Evolutionary conservation across 2,797 vertebrate species (phyloP).

Genomic region (Alectoris magna): DNA sequence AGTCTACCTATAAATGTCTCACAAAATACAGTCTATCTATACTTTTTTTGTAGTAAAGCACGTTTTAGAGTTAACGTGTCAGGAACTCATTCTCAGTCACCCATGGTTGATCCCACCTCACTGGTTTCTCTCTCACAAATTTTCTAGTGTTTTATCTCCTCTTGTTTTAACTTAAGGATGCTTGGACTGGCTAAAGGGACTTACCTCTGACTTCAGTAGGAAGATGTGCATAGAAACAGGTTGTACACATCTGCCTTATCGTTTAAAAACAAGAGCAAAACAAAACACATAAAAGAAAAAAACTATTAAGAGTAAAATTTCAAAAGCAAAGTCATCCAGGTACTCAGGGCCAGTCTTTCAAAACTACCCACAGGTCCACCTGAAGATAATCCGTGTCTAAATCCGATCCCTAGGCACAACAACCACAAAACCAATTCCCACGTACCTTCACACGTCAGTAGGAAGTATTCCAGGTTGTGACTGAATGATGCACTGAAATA

Average conservation of each 20-base stretch:
- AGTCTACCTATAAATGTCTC: neutral
- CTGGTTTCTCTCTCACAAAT: neutral
- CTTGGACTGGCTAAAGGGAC: neutral
- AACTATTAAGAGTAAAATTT: neutral
- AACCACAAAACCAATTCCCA: neutral
- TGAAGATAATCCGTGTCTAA: neutral
- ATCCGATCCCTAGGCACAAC: neutral
- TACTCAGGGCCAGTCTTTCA: neutral
- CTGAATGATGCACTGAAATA: constrained; percentile 95
- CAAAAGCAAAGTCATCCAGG: neutral
- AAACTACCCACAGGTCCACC: neutral
- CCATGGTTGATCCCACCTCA: neutral
- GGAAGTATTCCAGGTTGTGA: constrained; percentile 86
- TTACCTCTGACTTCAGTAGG: neutral
- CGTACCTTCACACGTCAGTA: constrained; percentile 93
- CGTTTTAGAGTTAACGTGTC: neutral
- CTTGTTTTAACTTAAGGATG: neutral
- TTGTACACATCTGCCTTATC: neutral
- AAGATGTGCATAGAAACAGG: neutral
- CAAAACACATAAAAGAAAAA: neutral
- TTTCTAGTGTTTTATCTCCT: neutral
- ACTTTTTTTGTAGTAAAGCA: neutral
- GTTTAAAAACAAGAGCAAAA: neutral
- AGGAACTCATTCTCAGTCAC: neutral
- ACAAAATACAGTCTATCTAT: neutral